Percentiles rank a stretch among this genome's conserved stretches.
These are phyloP conservation scores for Lasius platythorax DNA, from an alignment of 2,888 invertebrate genomes.

Conservation along the genomic window DNA sequence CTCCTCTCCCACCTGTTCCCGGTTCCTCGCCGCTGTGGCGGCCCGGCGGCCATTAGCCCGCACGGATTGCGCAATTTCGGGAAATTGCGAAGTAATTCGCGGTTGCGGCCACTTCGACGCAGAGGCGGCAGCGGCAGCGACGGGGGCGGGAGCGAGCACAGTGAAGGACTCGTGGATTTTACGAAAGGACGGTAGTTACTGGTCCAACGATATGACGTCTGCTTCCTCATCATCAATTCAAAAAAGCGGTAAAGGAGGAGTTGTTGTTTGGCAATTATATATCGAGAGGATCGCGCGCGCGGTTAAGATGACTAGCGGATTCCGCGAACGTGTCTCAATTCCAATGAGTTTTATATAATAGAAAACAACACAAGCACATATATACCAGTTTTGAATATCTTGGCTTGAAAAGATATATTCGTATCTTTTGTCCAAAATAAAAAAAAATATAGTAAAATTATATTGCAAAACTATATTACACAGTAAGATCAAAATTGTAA, in stretches of 20 bases:
- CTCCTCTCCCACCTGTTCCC: conserved; percentile 28
- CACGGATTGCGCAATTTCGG: conserved; percentile 80
- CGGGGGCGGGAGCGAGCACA: not conserved
- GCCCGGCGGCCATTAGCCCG: conserved; percentile 74
- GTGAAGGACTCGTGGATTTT: conserved; percentile 70
- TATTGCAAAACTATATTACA: not conserved
- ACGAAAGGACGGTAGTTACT: conserved; percentile 75
- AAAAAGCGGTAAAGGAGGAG: conserved; percentile 41
- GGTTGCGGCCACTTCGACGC: conserved; percentile 71
- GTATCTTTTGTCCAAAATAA: not conserved
- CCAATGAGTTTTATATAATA: not conserved
- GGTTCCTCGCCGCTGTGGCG: conserved; percentile 50
- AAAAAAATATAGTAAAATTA: not conserved
- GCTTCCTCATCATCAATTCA: conserved; percentile 58
- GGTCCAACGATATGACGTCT: conserved; percentile 32
- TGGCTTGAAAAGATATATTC: not conserved
- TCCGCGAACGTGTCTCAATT: conserved; percentile 34
- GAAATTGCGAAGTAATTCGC: conserved; percentile 80
- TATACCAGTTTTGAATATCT: not conserved
- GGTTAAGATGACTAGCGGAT: conserved; percentile 28
- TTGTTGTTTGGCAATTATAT: conserved; percentile 42
- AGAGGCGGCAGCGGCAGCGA: conserved; percentile 23
- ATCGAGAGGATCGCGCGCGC: conserved; percentile 20
- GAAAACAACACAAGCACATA: not conserved
- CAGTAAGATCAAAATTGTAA: not conserved